Base-by-base conservation (phyloP, 2,888 invertebrate genomes). In the Adela reaumurella region DNA sequence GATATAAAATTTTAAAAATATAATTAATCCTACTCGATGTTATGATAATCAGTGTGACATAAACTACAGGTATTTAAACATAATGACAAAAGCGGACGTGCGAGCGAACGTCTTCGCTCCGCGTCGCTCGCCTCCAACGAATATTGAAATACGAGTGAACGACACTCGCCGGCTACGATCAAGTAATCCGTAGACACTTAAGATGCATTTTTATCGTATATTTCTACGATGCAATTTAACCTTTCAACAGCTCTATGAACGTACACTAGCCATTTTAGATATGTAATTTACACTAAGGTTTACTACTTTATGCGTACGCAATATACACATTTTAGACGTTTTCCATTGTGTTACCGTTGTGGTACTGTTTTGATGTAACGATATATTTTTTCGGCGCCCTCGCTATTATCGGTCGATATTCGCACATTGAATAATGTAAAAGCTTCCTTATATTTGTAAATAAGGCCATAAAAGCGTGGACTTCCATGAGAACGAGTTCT, bases 1-100 rank as follows among this genome's bases (percentile, higher is more conserved):
- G 62, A 68, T 62, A 59, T 63, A 60, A 65, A 63, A 60, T 59
- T 58, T 61, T 62, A 56, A 53, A 46, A 46, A 18, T 18, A 35
- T 41, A 17, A 46, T 41, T 46, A 17, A 35, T 18, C 18, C 29
- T 17, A 29, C 17, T 35, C 19, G 19, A 46, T 10, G 18, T 14
- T 17, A 46, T 46, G 42, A 48, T 45, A 47, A 47, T 18, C 43
- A 43, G 29, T 29, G 43, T 29, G 44, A 48, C 2, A n/a, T 17
- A 48, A n/a, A 45, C 19, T 45, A 48, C 45, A 48, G 35, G 45
- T 48, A 45, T 41, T 19, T 3, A 17, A 41, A 14, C 6, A 14
- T 35, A 14, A 35, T 35, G 35, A 3, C n/a, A n/a, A n/a, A n/a
- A n/a, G n/a, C n/a, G n/a, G n/a, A n/a, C n/a, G 24, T 24, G 24